A percentile compares a stretch with the other conserved stretches of the same genome.
phyloP scores from a whole-genome alignment of 2,797 vertebrate species.

The Labeo calbasu region DNA sequence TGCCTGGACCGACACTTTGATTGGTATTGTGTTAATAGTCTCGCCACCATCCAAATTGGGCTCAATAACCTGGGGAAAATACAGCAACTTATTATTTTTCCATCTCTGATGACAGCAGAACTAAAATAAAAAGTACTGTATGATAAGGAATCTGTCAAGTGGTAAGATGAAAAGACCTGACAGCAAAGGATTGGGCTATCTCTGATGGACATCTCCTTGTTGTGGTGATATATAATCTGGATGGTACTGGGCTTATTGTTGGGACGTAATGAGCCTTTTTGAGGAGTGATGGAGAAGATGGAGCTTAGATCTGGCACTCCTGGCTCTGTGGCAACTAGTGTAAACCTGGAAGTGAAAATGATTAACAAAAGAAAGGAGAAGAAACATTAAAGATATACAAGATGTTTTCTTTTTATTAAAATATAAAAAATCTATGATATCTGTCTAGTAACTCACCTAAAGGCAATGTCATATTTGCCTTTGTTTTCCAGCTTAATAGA shows the following conservation, averaged over 20 bases:
- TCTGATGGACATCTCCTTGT: slow-evolving; percentile 76
- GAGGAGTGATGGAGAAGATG: slow-evolving; percentile 80
- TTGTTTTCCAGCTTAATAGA: slow-evolving; percentile 86
- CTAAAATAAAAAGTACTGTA: background rate
- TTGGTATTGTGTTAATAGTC: slow-evolving; percentile 75
- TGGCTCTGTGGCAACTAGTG: slow-evolving; percentile 65
- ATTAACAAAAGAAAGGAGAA: background rate
- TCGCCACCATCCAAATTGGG: slow-evolving; percentile 77
- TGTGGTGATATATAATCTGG: slow-evolving; percentile 80
- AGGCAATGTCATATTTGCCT: slow-evolving; percentile 85
- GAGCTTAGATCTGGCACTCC: slow-evolving; percentile 68
- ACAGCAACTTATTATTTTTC: background rate
- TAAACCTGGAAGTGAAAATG: slow-evolving; percentile 77
- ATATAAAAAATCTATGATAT: background rate
- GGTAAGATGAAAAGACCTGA: slow-evolving; percentile 74
- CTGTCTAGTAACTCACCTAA: slow-evolving; percentile 76
- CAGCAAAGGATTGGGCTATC: slow-evolving; percentile 82
- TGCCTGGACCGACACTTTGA: slow-evolving; percentile 80
- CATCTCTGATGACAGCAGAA: background rate
- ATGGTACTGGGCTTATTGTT: slow-evolving; percentile 72
- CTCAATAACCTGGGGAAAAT: slow-evolving; percentile 83
- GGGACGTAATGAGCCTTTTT: slow-evolving; percentile 74
- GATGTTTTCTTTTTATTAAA: background rate
- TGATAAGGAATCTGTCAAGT: background rate
- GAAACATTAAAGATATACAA: background rate